Base-by-base conservation (phyloP, 30 jellyfish, hydroid and myxozoan species). In the Aurelia sp. region DNA sequence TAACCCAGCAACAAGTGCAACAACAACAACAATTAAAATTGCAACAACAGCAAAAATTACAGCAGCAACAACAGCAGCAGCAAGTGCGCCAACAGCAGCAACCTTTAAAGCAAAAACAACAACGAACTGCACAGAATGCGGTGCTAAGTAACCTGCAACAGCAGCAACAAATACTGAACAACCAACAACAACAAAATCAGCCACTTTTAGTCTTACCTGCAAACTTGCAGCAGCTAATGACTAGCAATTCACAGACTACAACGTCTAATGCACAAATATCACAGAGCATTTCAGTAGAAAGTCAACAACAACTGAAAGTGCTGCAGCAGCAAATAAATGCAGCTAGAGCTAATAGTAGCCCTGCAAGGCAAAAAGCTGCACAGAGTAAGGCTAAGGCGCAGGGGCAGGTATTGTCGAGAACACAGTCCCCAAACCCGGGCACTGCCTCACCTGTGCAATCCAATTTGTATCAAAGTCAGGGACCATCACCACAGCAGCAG, bases 181-280 rank as follows among this genome's bases (percentile, higher is more conserved):
- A 13, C 55, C 55, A 44, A 44, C 66, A 66, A 30, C 87, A 72
- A 53, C 93, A 72, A 66, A 52, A 61, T 35, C 87, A 73, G 40
- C 93, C 73, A 71, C 76, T 71, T 21, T 57, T 82, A 50, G 74
- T 82, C 19, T 47, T 82, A 12, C 91, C 91, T 3, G 86, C 86
- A 19, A 76, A 59, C 73, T 57, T 76, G n/a, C 86, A 76, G 27
- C 86, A 76, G 66, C 51, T 76, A 11, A 58, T 76, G 61, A 76
- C 51, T 66, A 59, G 22, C 44, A 74, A 59, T 15, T 53, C 66
- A 8, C 55, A 44, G 55, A 7, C 55, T 44, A 44, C 55, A 44
- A 9, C 13, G 10, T 8, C 66, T 20, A 71, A 47, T 71, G 22
- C 82, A 22, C 72, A 35, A 35, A 52, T 60, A 13, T 51, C 85